A percentile compares a stretch with the other conserved stretches of the same genome.
Evolutionary conservation across 1,140 invertebrate genomes (phyloP).

Genomic region (Drosophila triauraria): DNA sequence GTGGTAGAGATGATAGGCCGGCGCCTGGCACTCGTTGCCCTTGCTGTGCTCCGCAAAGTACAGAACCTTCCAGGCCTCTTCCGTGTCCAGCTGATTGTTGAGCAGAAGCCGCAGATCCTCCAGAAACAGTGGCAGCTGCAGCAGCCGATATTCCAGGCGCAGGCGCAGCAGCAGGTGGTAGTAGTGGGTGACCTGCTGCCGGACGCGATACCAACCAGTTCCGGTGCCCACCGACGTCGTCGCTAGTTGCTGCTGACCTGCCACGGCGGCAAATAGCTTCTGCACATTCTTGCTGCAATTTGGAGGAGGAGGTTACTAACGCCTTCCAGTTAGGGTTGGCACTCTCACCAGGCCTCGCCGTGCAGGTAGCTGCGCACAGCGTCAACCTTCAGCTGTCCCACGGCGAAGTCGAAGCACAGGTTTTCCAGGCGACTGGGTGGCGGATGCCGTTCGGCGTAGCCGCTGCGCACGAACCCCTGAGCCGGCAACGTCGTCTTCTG

Average conservation of each 20-base stretch:
- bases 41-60: slow-evolving; percentile 77
- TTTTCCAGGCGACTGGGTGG: slow-evolving; percentile 48
- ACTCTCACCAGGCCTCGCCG: slow-evolving; percentile 68
- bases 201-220: slow-evolving; percentile 43
- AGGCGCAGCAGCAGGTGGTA: slow-evolving; percentile 66
- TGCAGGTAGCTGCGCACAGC: slow-evolving; percentile 49
- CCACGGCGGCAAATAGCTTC: slow-evolving; percentile 53
- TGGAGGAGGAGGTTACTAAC: not conserved
- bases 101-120: slow-evolving; percentile 34
- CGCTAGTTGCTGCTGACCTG: slow-evolving; percentile 51
- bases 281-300: slow-evolving; percentile 70
- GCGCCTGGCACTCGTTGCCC: slow-evolving; percentile 74
- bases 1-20: slow-evolving; percentile 80
- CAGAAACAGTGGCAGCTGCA: not conserved
- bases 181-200: slow-evolving; percentile 69
- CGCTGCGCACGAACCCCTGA: slow-evolving; percentile 63
- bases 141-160: not conserved
- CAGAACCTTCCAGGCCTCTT: slow-evolving; percentile 58
- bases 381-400: slow-evolving; percentile 35
- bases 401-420: slow-evolving; percentile 59
- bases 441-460: slow-evolving; percentile 32
- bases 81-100: slow-evolving; percentile 58
- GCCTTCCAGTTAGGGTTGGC: not conserved
- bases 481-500: slow-evolving; percentile 43
- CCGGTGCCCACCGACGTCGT: slow-evolving; percentile 1